phyloP scores from a whole-genome alignment of 2,888 invertebrate genomes.

The Halictus quadricinctus region DNA sequence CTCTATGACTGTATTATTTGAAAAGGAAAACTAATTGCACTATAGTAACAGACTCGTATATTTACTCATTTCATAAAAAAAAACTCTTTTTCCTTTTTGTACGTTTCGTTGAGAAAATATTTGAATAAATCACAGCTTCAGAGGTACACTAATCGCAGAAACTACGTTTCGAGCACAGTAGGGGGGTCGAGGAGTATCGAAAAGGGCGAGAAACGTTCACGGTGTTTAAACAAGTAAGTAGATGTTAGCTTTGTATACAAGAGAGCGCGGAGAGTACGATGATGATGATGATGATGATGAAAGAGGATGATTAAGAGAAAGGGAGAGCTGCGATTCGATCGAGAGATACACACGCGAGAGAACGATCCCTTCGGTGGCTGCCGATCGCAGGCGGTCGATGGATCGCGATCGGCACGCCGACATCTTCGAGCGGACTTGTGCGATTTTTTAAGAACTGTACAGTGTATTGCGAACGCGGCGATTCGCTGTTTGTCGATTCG shows the following conservation, averaged over 20 bases:
- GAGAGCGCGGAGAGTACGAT: constrained; percentile 52
- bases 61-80: not conserved
- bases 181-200: constrained; percentile 1
- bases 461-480: constrained; percentile 11
- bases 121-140: not conserved
- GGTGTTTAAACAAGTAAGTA: constrained; percentile 69
- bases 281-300: constrained; percentile 1
- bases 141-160: not conserved
- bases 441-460: constrained; percentile 69
- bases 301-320: constrained; percentile 33
- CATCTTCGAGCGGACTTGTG: constrained; percentile 72
- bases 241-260: constrained; percentile 78
- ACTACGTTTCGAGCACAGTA: not conserved
- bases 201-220: constrained; percentile 58
- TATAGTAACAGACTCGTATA: not conserved
- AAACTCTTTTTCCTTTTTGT: not conserved
- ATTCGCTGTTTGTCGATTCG: constrained; percentile 38
- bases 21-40: not conserved
- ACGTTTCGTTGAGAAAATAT: not conserved
- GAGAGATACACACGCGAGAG: constrained; percentile 44
- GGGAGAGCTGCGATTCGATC: constrained; percentile 38
- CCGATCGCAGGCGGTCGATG: constrained; percentile 65
- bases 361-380: constrained; percentile 72
- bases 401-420: constrained; percentile 9
- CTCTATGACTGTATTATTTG: not conserved